Conservation (phyloP, 2,113 vertebrate species). For the Conger conger region DNA sequence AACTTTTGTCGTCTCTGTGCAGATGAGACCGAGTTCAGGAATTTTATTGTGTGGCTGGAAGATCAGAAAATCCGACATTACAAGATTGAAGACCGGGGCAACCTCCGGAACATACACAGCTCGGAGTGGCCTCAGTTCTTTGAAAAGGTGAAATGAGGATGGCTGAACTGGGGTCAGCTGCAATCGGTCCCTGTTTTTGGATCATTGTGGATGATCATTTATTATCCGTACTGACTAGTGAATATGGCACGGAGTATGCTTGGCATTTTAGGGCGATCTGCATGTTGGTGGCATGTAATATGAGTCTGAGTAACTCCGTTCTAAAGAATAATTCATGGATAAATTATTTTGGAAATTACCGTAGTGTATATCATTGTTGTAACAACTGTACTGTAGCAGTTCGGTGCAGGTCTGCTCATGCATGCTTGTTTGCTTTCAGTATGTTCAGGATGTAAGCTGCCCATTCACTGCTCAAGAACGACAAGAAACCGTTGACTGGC, state of each 20-base stretch:
- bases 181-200: background rate
- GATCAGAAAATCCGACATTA: constrained; percentile 98
- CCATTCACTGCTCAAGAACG: constrained; percentile 84
- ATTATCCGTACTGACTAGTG: background rate
- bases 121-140: constrained; percentile 89
- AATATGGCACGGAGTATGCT: background rate
- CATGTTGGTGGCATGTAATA: no score
- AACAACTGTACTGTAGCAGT: background rate
- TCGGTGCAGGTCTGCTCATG: background rate
- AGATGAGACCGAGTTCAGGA: constrained; percentile 97
- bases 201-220: background rate
- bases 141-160: constrained; percentile 77
- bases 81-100: constrained; percentile 95
- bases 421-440: constrained; percentile 64
- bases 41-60: constrained; percentile 97
- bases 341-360: no score
- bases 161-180: background rate
- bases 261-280: background rate
- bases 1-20: constrained; percentile 19
- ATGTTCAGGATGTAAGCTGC: constrained; percentile 88
- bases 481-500: constrained; percentile 89
- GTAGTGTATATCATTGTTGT: background rate
- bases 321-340: background rate
- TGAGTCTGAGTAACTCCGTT: background rate
- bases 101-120: constrained; percentile 90